phyloP scores from a whole-genome alignment of 2,113 vertebrate genomes.

The Dromiciops gliroides region DNA sequence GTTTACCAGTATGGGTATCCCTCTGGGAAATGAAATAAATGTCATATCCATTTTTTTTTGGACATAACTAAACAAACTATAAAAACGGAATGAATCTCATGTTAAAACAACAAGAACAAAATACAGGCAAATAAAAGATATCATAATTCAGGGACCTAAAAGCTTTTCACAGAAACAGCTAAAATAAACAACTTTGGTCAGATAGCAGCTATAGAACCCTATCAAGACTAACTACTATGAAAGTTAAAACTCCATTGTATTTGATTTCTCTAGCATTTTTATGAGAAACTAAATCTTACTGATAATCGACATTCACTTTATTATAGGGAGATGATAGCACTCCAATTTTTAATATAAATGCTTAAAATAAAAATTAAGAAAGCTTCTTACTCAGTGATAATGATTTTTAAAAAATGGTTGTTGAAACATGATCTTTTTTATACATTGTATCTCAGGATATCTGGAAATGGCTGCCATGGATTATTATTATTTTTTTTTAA shows the following conservation, averaged over 20 bases:
- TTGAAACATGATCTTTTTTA: not conserved
- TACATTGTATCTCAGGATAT: not conserved
- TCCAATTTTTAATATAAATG: no score
- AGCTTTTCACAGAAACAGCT: not conserved
- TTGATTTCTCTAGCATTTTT: not conserved
- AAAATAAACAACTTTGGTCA: conserved; percentile 27
- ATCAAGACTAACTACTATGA: not conserved
- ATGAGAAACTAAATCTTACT: not conserved
- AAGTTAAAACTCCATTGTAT: not conserved
- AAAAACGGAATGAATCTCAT: not conserved
- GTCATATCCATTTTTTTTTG: not conserved
- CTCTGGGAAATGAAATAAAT: not conserved
- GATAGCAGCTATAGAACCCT: not conserved
- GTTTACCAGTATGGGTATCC: not conserved
- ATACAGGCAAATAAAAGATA: not conserved
- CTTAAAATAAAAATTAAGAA: no score
- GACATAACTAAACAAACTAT: not conserved
- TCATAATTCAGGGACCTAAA: not conserved
- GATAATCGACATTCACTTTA: not conserved
- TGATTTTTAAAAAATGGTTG: not conserved
- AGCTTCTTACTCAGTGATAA: no score
- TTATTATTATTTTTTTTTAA: not conserved
- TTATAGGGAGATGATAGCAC: not conserved
- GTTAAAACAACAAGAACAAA: not conserved
- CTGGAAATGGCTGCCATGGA: not conserved